Base-by-base conservation (phyloP, 2,797 vertebrate species). In the Anguilla anguilla region DNA sequence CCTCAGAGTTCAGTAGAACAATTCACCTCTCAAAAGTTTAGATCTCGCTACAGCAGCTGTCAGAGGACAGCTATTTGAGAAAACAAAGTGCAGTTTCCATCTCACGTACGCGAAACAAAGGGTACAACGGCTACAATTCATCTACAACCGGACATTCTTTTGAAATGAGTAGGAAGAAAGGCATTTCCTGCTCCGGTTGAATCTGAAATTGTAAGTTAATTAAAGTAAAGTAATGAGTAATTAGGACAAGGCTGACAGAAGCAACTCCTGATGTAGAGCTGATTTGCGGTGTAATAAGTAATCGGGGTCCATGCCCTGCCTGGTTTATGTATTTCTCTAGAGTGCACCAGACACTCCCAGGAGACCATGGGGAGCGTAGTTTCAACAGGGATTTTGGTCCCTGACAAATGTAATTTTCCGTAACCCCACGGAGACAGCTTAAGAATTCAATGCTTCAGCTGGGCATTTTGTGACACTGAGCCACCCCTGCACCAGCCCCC, bases 1-100 rank as follows among this genome's bases (percentile, higher is more conserved):
- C 61, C 31, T 46, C 81, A 39, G 19, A 84, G 46, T 84, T 87
- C 81, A 61, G 31, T 28, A 28, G 15, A 59, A 64, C 49, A 49
- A 28, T 87, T 28, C 67, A 35, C 10, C 86, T 87, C 64, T 81
- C 81, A 57, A 46, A 72, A 72, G 64, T 25, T 35, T 72, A 19
- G 72, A 35, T 74, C 81, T 15, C 61, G 67, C 86, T 67, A 22
- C 81, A 43, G 61, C 46, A 69, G 19, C 57, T 43, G 46, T 11
- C 61, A 57, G 82, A 55, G 82, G 61, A n/a, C n/a, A 84, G 49
- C 81, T 43, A 46, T 39, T 51, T 72, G 82, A 35, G 49, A 72
- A 69, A 69, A 84, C 81, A 84, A 43, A 39, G 84, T 7, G 2
- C 43, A n/a, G n/a, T 81, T 81, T 81, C 43, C 22, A 3, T 85